A percentile compares a stretch with the other conserved stretches of the same genome.
These are phyloP conservation scores for Boulengeromyrus knoepffleri DNA, from an alignment of 2,113 vertebrate species.

Conservation along the genomic window DNA sequence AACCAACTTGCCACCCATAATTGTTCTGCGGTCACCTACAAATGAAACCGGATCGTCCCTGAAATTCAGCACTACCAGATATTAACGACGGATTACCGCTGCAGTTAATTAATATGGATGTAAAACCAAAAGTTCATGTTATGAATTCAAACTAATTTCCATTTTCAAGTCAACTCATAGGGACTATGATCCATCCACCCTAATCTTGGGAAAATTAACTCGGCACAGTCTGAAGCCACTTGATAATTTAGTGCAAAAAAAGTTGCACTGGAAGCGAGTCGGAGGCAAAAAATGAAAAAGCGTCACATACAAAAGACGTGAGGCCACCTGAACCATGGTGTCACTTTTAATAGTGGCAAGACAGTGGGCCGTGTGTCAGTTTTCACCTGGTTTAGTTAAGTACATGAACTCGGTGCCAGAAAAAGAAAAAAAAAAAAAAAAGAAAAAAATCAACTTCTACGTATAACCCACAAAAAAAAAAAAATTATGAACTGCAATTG, in stretches of 20 bases:
- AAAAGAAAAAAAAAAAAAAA: background rate
- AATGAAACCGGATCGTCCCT: background rate
- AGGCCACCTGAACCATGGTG: background rate
- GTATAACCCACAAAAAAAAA: background rate
- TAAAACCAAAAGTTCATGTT: background rate
- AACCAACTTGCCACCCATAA: background rate
- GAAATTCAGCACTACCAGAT: background rate
- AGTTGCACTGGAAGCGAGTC: background rate
- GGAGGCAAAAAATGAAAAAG: background rate
- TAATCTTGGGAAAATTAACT: background rate
- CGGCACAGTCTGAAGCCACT: background rate
- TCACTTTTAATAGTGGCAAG: background rate
- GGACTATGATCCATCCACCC: background rate
- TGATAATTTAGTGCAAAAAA: background rate
- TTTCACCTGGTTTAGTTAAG: background rate
- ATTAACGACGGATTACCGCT: background rate
- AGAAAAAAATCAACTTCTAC: background rate
- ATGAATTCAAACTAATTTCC: background rate
- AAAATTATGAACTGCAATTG: background rate
- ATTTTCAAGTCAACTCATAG: background rate
- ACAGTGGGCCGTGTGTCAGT: background rate
- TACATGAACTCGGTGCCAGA: background rate
- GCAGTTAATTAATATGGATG: background rate
- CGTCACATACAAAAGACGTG: background rate
- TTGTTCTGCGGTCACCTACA: background rate